Conservation (phyloP, 2,113 vertebrate genomes). For the Mastomys natalensis region DNA sequence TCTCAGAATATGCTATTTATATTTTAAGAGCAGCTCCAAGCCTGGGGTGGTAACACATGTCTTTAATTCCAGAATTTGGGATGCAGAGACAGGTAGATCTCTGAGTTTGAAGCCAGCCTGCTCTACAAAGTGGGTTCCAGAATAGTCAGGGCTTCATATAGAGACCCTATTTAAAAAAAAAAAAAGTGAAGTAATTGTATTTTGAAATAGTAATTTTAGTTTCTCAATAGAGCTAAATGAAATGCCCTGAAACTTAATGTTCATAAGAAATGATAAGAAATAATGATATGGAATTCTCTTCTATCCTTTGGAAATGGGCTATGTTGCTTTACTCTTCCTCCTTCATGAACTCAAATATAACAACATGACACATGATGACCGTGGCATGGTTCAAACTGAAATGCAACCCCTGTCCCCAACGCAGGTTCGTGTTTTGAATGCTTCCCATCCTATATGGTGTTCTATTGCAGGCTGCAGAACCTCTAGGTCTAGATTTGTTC, state of each 20-base stretch:
- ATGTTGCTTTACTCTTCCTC: background rate
- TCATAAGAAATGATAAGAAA: slow-evolving; percentile 28
- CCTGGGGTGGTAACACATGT: background rate
- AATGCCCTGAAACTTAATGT: background rate
- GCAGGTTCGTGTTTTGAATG: background rate
- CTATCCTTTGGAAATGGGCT: background rate
- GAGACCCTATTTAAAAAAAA: background rate
- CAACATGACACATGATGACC: background rate
- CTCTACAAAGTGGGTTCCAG: background rate
- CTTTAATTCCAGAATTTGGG: background rate
- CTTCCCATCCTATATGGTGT: background rate
- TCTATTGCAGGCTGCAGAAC: background rate
- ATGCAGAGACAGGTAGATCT: background rate
- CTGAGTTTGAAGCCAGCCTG: background rate
- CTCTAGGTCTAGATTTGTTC: background rate
- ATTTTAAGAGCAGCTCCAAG: slow-evolving; percentile 26
- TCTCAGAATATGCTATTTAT: slow-evolving; percentile 45
- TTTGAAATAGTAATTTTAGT: slow-evolving; percentile 45
- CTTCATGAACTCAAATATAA: background rate
- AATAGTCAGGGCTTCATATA: background rate
- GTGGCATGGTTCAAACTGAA: background rate
- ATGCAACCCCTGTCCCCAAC: too few species aligned
- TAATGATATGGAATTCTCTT: background rate
- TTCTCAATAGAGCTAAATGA: background rate
- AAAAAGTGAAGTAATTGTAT: background rate